phyloP scores from a whole-genome alignment of 2,888 invertebrate genomes.

The Idaea straminata region DNA sequence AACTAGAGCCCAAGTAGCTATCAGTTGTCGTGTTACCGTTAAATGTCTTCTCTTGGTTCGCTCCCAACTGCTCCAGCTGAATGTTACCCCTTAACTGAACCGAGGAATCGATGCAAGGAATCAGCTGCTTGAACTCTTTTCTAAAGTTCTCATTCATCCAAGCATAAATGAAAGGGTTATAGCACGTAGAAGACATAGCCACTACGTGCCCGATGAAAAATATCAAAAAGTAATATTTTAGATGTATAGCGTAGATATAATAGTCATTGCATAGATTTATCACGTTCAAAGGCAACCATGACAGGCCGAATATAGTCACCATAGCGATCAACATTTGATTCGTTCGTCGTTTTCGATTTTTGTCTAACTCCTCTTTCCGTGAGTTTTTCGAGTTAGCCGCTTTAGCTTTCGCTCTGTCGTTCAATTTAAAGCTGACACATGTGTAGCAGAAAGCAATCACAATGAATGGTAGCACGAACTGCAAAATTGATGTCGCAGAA shows the following conservation, averaged over 20 bases:
- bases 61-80: slow-evolving; percentile 74
- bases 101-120: slow-evolving; percentile 82
- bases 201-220: slow-evolving; percentile 95
- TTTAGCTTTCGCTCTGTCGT: slow-evolving; percentile 89
- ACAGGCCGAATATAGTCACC: slow-evolving; percentile 97
- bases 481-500: slow-evolving; percentile 91
- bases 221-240: slow-evolving; percentile 91
- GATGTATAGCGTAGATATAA: slow-evolving; percentile 84
- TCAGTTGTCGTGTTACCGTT: slow-evolving; percentile 89
- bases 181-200: slow-evolving; percentile 97
- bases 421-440: slow-evolving; percentile 93
- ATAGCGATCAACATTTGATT: slow-evolving; percentile 98
- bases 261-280: slow-evolving; percentile 93
- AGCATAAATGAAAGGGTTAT: slow-evolving; percentile 97
- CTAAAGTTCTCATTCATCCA: slow-evolving; percentile 98
- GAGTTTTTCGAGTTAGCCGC: slow-evolving; percentile 89
- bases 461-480: slow-evolving; percentile 96
- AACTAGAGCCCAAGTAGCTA: slow-evolving; percentile 80
- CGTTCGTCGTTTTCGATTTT: slow-evolving; percentile 93
- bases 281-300: slow-evolving; percentile 95
- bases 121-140: slow-evolving; percentile 92
- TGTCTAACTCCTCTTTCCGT: slow-evolving; percentile 93
- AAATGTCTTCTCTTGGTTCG: slow-evolving; percentile 85
- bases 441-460: slow-evolving; percentile 97
- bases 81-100: slow-evolving; percentile 60